Percentiles rank a stretch among this genome's conserved stretches.
These are phyloP conservation scores for Corbicula japonica DNA, from an alignment of 2,888 invertebrate genomes.

Conservation along the genomic window DNA sequence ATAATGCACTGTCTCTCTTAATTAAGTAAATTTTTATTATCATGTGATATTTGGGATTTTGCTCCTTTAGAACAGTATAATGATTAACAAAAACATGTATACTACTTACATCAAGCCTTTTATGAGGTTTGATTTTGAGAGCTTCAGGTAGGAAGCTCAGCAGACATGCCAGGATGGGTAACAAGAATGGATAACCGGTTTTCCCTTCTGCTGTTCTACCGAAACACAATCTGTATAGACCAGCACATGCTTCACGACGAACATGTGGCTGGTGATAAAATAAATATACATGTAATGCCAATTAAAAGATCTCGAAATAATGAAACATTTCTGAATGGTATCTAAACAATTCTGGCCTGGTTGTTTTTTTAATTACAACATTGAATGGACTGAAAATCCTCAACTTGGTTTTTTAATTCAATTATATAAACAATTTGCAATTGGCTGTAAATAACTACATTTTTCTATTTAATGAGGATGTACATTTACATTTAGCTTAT, in stretches of 20 bases:
- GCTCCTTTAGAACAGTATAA: background rate
- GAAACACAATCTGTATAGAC: conserved; percentile 95
- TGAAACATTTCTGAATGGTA: too few relatives aligned
- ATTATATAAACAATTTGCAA: too few relatives aligned
- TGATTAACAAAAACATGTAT: background rate
- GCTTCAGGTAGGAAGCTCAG: conserved; percentile 94
- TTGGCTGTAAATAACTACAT: too few relatives aligned
- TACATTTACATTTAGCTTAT: too few relatives aligned
- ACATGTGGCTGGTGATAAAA: conserved; percentile 91
- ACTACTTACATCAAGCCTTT: conserved; percentile 74
- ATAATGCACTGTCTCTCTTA: too few relatives aligned
- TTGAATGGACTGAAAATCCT: too few relatives aligned
- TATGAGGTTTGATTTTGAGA: conserved; percentile 91
- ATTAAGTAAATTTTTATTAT: too few relatives aligned
- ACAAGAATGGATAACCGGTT: conserved; percentile 87
- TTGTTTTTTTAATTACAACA: too few relatives aligned
- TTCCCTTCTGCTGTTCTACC: conserved; percentile 88
- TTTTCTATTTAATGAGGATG: too few relatives aligned
- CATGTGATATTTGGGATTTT: too few relatives aligned
- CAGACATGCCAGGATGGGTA: conserved; percentile 93
- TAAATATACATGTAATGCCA: background rate
- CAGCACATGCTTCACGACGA: conserved; percentile 96
- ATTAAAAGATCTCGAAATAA: background rate
- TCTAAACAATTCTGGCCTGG: too few relatives aligned
- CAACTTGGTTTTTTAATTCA: too few relatives aligned